These are phyloP conservation scores for Nixonia krombeini DNA, from an alignment of 1,140 invertebrate genomes.

Conservation along the genomic window DNA sequence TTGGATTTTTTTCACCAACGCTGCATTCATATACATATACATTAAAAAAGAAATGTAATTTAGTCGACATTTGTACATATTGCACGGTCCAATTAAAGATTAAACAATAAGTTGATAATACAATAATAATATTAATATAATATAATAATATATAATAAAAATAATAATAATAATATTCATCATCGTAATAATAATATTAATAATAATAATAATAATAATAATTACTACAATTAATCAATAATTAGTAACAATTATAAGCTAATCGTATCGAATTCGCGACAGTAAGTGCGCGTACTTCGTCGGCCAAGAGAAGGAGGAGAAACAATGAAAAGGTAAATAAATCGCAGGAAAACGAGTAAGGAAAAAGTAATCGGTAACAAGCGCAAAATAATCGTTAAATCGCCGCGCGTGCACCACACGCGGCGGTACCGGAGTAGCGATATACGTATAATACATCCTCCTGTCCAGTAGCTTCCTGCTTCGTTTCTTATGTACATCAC, in stretches of 20 bases:
- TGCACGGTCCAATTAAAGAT: conserved; percentile 62
- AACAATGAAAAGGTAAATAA: conserved; percentile 31
- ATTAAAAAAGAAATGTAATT: conserved; percentile 61
- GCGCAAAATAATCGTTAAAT: conserved; percentile 24
- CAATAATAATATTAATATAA: conserved; percentile 61
- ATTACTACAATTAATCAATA: conserved; percentile 53
- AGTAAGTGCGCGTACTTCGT: conserved; percentile 38
- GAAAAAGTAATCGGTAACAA: conserved; percentile 10
- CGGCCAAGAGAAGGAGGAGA: conserved; percentile 53
- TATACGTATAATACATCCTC: conserved; percentile 34
- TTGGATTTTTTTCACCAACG: conserved; percentile 12
- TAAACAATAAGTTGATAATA: conserved; percentile 60
- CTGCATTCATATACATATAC: conserved; percentile 48
- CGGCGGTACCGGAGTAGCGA: conserved; percentile 23
- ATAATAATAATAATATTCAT: conserved; percentile 50
- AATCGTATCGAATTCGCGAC: conserved; percentile 50
- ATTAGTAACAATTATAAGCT: conserved; percentile 54
- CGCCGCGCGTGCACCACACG: conserved; percentile 25
- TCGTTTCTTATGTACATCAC: conserved; percentile 29
- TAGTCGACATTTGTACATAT: conserved; percentile 65
- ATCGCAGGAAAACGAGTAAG: conserved; percentile 5
- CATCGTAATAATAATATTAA: conserved; percentile 46
- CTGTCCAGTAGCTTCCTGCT: conserved; percentile 25
- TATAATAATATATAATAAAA: conserved; percentile 54
- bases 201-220: conserved; percentile 45